Conservation (phyloP, 2,888 invertebrate genomes). For the Tridacna crocea region DNA sequence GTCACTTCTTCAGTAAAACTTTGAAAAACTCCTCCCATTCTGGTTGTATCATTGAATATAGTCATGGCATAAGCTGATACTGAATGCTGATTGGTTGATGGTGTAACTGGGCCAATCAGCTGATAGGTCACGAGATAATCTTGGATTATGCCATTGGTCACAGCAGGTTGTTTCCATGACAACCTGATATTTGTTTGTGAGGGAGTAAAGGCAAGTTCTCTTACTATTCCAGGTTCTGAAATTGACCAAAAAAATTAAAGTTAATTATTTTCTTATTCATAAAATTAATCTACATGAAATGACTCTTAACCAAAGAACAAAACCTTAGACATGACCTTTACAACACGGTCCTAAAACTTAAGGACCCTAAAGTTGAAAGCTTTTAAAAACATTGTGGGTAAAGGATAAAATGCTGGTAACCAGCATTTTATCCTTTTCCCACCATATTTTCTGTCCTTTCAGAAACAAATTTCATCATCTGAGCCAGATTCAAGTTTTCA, state of each 20-base stretch:
- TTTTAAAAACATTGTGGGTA: not conserved
- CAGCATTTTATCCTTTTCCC: not conserved
- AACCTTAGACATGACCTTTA: too few relatives aligned
- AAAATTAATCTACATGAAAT: too few relatives aligned
- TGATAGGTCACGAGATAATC: slow-evolving; percentile 59
- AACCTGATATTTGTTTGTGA: slow-evolving; percentile 54
- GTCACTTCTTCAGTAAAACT: slow-evolving; percentile 29
- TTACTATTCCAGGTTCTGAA: slow-evolving; percentile 66
- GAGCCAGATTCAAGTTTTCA: too few relatives aligned
- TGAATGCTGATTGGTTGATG: slow-evolving; percentile 29
- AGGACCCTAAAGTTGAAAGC: too few relatives aligned
- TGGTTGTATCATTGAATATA: slow-evolving; percentile 30
- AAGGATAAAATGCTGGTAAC: not conserved
- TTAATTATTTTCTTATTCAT: too few relatives aligned
- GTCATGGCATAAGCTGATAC: slow-evolving; percentile 32
- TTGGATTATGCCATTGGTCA: slow-evolving; percentile 64
- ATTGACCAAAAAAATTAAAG: slow-evolving; percentile 20
- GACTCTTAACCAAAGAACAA: too few relatives aligned
- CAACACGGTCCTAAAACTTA: too few relatives aligned
- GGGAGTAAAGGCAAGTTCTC: slow-evolving; percentile 43
- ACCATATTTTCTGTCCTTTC: not conserved
- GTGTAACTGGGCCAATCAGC: slow-evolving; percentile 42
- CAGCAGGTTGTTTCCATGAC: slow-evolving; percentile 64
- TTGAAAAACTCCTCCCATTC: slow-evolving; percentile 33
- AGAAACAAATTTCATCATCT: too few relatives aligned